phyloP scores from a whole-genome alignment of 1,140 invertebrate genomes.

The Maconellicoccus hirsutus region DNA sequence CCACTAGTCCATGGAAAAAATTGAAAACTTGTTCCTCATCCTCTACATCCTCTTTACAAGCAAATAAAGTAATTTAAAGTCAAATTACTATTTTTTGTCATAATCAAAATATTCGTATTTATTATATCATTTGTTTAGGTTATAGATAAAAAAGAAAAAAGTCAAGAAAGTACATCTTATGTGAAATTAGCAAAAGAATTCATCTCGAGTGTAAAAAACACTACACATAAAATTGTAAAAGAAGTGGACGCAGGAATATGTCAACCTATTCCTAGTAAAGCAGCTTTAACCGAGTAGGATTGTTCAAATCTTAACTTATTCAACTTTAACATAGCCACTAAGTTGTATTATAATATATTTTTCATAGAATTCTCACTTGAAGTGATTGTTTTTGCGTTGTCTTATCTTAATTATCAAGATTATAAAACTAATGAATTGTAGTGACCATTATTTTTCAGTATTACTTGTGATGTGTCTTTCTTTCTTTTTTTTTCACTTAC shows the following conservation, averaged over 20 bases:
- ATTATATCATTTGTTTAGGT: neutral
- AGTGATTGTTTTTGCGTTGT: no score
- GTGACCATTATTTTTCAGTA: no score
- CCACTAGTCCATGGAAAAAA: conserved; percentile 24
- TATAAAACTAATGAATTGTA: no score
- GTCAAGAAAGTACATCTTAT: neutral
- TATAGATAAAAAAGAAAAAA: neutral
- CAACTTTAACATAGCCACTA: no score
- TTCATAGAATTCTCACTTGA: no score
- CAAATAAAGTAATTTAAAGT: no score
- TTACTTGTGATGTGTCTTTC: no score
- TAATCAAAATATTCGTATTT: neutral
- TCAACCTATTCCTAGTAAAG: neutral
- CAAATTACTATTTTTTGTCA: neutral
- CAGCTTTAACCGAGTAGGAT: neutral
- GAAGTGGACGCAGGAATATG: neutral
- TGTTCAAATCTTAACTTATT: no score
- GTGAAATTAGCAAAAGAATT: neutral
- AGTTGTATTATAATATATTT: no score
- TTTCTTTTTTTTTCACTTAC: no score
- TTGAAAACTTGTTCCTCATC: conserved; percentile 17
- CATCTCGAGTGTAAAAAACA: neutral
- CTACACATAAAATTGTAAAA: neutral
- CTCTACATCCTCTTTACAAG: no score
- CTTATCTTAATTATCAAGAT: no score